Conservation (phyloP, 2,888 invertebrate species). For the Galerucella calmariensis region DNA sequence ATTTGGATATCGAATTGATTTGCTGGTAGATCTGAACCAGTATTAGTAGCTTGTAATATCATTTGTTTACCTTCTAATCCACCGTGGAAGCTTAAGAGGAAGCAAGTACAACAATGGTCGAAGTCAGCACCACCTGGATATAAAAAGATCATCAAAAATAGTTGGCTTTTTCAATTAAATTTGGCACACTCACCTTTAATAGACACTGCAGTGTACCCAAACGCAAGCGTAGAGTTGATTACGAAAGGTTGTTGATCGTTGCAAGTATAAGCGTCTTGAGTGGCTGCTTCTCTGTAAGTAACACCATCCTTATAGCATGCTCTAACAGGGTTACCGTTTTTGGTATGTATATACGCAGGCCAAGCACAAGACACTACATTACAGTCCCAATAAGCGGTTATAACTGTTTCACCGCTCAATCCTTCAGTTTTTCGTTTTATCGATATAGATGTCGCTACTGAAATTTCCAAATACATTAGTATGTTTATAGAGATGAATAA, state of each 20-base stretch:
- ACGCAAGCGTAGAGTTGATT: slow-evolving; percentile 29
- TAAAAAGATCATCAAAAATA: too few species aligned
- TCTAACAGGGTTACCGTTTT: slow-evolving; percentile 17
- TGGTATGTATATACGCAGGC: slow-evolving; percentile 21
- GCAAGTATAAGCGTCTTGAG: slow-evolving; percentile 26
- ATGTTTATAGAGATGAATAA: too few species aligned
- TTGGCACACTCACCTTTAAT: neutral
- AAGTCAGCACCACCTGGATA: slow-evolving; percentile 33
- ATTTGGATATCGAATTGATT: slow-evolving; percentile 8
- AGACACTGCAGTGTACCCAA: slow-evolving; percentile 24
- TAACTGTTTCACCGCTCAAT: slow-evolving; percentile 19
- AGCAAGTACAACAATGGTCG: slow-evolving; percentile 37
- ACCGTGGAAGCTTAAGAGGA: slow-evolving; percentile 36
- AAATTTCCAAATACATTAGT: neutral
- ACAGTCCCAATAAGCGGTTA: slow-evolving; percentile 38
- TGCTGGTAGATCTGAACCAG: neutral
- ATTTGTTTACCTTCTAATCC: slow-evolving; percentile 13
- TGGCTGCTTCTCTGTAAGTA: neutral
- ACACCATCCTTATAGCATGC: slow-evolving; percentile 29
- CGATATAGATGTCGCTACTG: neutral
- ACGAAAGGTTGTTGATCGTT: slow-evolving; percentile 32
- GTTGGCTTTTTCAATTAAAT: neutral
- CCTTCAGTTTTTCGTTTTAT: slow-evolving; percentile 7
- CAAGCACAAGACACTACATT: slow-evolving; percentile 35
- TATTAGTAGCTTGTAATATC: slow-evolving; percentile 7